These are phyloP conservation scores for Hydraecia micacea DNA, from an alignment of 2,888 invertebrate genomes.

Conservation along the genomic window DNA sequence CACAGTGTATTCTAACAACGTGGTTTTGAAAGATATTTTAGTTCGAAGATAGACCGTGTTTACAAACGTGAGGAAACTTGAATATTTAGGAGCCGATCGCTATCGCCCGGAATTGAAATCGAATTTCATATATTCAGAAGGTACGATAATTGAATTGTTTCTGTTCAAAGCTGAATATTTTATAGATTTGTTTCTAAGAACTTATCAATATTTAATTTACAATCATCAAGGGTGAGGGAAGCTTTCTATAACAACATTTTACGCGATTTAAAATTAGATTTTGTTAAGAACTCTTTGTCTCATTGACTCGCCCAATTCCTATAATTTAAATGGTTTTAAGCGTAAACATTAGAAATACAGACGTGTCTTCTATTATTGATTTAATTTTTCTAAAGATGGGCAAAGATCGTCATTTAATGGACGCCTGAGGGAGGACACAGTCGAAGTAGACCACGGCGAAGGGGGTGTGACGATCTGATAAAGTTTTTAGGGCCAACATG, in stretches of 20 bases:
- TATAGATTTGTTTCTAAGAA: constrained; percentile 15
- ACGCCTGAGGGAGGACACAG: too few relatives aligned
- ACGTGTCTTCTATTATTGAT: neutral
- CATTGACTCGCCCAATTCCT: neutral
- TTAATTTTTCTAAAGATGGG: too few relatives aligned
- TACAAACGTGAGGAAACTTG: constrained; percentile 46
- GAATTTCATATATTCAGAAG: constrained; percentile 43
- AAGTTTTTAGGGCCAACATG: too few relatives aligned
- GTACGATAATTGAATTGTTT: constrained; percentile 40
- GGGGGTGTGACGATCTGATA: too few relatives aligned
- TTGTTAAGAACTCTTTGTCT: neutral
- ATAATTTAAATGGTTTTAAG: neutral
- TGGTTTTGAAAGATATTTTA: constrained; percentile 40
- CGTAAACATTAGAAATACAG: neutral
- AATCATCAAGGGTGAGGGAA: neutral
- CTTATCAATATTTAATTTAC: constrained; percentile 43
- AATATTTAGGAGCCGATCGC: constrained; percentile 49
- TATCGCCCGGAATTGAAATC: constrained; percentile 29
- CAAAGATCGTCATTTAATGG: too few relatives aligned
- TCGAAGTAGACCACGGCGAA: too few relatives aligned
- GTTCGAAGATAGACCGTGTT: constrained; percentile 24
- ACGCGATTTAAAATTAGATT: neutral
- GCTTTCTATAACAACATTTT: neutral
- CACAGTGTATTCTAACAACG: constrained; percentile 9
- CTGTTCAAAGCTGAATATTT: constrained; percentile 33